Base-by-base conservation (phyloP, 2,888 invertebrate genomes). In the Diplazon laetatorius region DNA sequence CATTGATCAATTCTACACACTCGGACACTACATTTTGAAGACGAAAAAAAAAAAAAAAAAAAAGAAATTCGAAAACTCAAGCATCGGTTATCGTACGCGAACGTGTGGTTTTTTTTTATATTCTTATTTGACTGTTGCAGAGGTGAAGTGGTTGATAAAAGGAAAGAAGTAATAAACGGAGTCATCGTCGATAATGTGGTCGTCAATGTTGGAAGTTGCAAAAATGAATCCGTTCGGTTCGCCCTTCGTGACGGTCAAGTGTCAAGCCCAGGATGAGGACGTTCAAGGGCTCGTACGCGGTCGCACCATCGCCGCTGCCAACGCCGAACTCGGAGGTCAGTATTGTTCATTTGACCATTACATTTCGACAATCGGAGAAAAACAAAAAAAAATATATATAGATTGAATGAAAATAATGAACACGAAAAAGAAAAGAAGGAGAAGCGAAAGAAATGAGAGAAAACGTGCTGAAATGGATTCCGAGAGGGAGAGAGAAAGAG, bases 141-240 rank as follows among this genome's bases (percentile, higher is more conserved):
- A 82, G 82, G 80, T 73, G 52, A 75, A 82, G 81, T 78, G 81
- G 22, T 18, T 37, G 52, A 25, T 14, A 59, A n/a, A n/a, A n/a
- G 50, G 44, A 20, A 74, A 70, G 30, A 30, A 6, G n/a, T n/a
- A n/a, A n/a, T 25, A 66, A 74, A 68, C 46, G 69, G 73, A 74
- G 68, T 62, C 76, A 55, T 66, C 76, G 22, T 48, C 57, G 59
- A 91, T 87, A 83, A 92, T 92, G 92, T 91, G 90, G 87, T 89
- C 91, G 76, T 91, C 91, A 30, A 84, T 92, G 81, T 82, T 92
- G 82, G 92, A 92, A 85, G 86, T 89, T 57, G 90, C 91, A 9
- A 92, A 92, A 87, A 87, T 82, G 85, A 92, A 88, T 82, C 91
- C 91, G n/a, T 91, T 92, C 80, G 85, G 87, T 55, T 89, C 85